Evolutionary conservation across 2,888 invertebrate species (phyloP).

Genomic region (Parnassius mnemosyne): DNA sequence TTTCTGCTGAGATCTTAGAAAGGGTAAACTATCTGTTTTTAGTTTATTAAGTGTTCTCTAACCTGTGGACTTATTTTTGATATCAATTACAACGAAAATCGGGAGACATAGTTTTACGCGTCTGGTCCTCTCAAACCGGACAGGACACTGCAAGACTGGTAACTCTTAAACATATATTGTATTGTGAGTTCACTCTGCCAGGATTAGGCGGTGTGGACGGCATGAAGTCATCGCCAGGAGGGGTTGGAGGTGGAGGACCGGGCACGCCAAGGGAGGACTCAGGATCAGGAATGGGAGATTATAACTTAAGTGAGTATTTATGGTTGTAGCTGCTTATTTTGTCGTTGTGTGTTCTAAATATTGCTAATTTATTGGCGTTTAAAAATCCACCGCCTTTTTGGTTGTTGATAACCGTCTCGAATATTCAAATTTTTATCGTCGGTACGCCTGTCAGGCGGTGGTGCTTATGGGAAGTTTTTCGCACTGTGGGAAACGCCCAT

Average conservation of each 20-base stretch:
- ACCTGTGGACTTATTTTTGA: not conserved
- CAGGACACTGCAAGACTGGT: slow-evolving; percentile 2
- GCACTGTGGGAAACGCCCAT: no score
- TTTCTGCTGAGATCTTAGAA: no score
- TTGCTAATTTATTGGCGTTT: no score
- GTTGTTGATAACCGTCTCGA: no score
- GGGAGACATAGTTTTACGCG: not conserved
- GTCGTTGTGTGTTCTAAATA: not conserved
- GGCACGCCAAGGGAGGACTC: slow-evolving; percentile 97
- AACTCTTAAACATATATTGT: slow-evolving; percentile 17
- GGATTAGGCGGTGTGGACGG: slow-evolving; percentile 97
- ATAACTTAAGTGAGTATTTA: slow-evolving; percentile 92
- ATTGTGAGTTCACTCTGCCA: slow-evolving; percentile 56
- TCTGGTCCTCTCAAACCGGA: slow-evolving; percentile 7
- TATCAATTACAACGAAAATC: not conserved
- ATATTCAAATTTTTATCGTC: no score
- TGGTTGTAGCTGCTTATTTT: not conserved
- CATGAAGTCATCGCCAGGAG: slow-evolving; percentile 98
- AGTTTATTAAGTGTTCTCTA: not conserved
- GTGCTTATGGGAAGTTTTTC: no score
- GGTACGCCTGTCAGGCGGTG: no score
- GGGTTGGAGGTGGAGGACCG: slow-evolving; percentile 86
- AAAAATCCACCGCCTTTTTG: no score
- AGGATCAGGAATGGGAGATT: slow-evolving; percentile 96
- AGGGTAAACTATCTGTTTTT: no score